Percentiles rank a stretch among this genome's conserved stretches.
phyloP scores from a whole-genome alignment of 2,888 invertebrate species.

The Seira sanloemensis region DNA sequence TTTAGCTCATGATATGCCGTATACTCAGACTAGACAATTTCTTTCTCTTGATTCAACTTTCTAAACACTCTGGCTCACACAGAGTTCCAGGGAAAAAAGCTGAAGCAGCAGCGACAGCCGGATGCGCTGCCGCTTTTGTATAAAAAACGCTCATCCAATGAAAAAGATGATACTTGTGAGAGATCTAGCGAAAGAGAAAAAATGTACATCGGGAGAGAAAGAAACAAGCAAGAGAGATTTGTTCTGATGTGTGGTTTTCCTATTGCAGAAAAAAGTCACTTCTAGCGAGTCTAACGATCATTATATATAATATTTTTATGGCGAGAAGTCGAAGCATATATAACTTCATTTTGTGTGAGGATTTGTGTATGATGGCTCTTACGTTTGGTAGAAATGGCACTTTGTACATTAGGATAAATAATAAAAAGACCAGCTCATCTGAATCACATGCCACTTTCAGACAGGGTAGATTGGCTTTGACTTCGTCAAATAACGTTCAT shows the following conservation, averaged over 20 bases:
- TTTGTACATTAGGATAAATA: neutral
- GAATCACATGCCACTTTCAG: too few species aligned
- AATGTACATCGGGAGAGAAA: neutral
- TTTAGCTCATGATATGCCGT: neutral
- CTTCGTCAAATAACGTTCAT: too few species aligned
- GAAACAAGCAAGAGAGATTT: neutral
- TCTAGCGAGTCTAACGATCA: conserved; percentile 51
- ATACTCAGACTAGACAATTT: neutral
- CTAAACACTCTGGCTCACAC: neutral
- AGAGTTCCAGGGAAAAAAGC: neutral
- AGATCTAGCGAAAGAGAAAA: conserved; percentile 18
- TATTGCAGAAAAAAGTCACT: conserved; percentile 25
- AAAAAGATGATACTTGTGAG: conserved; percentile 36
- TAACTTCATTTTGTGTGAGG: neutral
- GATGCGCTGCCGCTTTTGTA: conserved; percentile 53
- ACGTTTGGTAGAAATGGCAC: conserved; percentile 33
- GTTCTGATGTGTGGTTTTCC: conserved; percentile 31
- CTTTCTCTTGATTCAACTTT: neutral
- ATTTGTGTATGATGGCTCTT: neutral
- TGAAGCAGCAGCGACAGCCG: conserved; percentile 43
- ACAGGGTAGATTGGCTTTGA: too few species aligned
- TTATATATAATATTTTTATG: neutral
- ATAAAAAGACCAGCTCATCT: too few species aligned
- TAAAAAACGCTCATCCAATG: conserved; percentile 26
- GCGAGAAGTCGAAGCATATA: neutral